phyloP scores from a whole-genome alignment of 2,797 vertebrate species.

The Cynodonichthys magdalenae region DNA sequence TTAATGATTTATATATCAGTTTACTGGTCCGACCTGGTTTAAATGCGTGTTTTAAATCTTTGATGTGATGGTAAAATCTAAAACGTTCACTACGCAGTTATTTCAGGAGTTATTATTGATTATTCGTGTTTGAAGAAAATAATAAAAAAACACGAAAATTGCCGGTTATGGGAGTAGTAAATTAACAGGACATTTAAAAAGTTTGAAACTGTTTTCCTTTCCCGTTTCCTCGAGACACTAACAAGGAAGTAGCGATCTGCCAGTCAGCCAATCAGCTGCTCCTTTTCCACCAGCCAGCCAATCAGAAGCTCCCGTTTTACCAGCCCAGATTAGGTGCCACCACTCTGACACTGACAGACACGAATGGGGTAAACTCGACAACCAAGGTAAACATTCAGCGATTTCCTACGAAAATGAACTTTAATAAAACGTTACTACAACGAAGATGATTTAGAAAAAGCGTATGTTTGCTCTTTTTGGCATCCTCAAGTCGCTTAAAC shows the following conservation, averaged over 20 bases:
- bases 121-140: too few relatives aligned
- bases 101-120: too few relatives aligned
- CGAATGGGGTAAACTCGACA: slow-evolving; percentile 43
- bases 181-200: too few relatives aligned
- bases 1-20: too few relatives aligned
- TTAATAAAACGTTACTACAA: background rate
- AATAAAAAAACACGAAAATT: too few relatives aligned
- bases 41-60: too few relatives aligned
- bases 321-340: too few relatives aligned
- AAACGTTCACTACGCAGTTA: too few relatives aligned
- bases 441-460: background rate
- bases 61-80: too few relatives aligned
- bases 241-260: slow-evolving; percentile 32
- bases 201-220: too few relatives aligned
- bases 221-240: background rate
- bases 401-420: background rate
- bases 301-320: slow-evolving; percentile 41
- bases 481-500: rapidly evolving
- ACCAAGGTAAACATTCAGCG: slow-evolving; percentile 23
- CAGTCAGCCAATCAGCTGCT: slow-evolving; percentile 52
- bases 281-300: slow-evolving; percentile 19
- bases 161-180: too few relatives aligned
- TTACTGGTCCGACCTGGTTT: too few relatives aligned
- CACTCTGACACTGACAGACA: background rate
- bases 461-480: rapidly evolving